Percentiles rank a stretch among this genome's conserved stretches.
phyloP scores from a whole-genome alignment of 2,797 vertebrate genomes.

The Erpetoichthys calabaricus region DNA sequence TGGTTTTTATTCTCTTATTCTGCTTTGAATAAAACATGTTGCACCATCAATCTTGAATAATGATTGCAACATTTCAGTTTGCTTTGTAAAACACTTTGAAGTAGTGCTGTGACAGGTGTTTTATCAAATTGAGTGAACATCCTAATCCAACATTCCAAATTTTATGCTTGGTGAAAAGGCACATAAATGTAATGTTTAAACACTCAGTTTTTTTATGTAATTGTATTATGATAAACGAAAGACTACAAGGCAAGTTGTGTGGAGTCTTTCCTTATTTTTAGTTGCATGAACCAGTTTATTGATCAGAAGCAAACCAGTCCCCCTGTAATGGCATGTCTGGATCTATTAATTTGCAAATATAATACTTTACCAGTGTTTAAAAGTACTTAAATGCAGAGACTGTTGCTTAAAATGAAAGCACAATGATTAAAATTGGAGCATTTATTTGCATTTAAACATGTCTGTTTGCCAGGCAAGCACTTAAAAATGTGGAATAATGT shows the following conservation, averaged over 20 bases:
- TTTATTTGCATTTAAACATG: constrained; percentile 1
- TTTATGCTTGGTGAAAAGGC: constrained; percentile 39
- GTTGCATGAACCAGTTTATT: constrained; percentile 37
- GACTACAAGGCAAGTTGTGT: constrained; percentile 48
- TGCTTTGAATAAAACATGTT: too few species aligned
- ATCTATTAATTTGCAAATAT: constrained; percentile 31
- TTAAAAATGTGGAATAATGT: not conserved
- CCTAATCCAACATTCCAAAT: constrained; percentile 37
- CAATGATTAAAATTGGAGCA: constrained; percentile 24
- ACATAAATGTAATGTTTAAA: constrained; percentile 32
- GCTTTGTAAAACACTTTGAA: too few species aligned
- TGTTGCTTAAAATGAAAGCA: constrained; percentile 31
- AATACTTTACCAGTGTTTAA: constrained; percentile 10
- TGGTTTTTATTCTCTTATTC: too few species aligned
- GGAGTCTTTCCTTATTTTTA: constrained; percentile 54
- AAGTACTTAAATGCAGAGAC: constrained; percentile 15
- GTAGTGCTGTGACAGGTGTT: too few species aligned
- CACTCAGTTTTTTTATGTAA: constrained; percentile 36
- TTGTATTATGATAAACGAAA: constrained; percentile 49
- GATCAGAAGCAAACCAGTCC: constrained; percentile 6
- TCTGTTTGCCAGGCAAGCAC: constrained; percentile 2
- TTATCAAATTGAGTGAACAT: too few species aligned
- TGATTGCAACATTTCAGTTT: too few species aligned
- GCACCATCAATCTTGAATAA: too few species aligned
- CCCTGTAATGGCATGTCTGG: constrained; percentile 16